Conservation (phyloP, 1,140 invertebrate genomes). For the Nomia melanderi region DNA sequence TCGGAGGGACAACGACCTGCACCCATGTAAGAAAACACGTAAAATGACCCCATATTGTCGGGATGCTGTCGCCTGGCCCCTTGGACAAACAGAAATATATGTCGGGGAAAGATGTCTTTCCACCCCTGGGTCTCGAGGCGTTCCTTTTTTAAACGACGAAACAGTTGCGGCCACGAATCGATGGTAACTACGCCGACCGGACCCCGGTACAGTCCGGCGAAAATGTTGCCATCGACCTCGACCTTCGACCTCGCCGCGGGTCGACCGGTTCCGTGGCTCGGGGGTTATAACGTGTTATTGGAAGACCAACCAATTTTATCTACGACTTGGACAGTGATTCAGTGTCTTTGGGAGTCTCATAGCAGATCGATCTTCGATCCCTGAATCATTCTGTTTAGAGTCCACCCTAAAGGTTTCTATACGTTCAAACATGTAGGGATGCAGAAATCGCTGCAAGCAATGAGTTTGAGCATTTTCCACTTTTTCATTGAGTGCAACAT, state of each 20-base stretch:
- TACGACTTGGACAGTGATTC: too few species aligned
- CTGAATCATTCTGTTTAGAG: too few species aligned
- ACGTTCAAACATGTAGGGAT: too few species aligned
- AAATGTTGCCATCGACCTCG: slow-evolving; percentile 40
- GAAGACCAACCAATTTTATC: too few species aligned
- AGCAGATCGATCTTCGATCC: too few species aligned
- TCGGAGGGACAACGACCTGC: slow-evolving; percentile 40
- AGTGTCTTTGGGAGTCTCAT: too few species aligned
- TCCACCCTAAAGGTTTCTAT: too few species aligned
- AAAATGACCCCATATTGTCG: slow-evolving; percentile 74
- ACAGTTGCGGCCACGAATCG: slow-evolving; percentile 81
- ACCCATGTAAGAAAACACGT: slow-evolving; percentile 61
- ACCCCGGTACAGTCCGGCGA: slow-evolving; percentile 75
- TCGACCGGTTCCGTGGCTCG: background rate
- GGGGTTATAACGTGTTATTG: too few species aligned
- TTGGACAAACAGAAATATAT: slow-evolving; percentile 80
- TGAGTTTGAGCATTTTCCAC: too few species aligned
- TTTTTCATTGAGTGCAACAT: too few species aligned
- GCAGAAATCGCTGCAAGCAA: too few species aligned
- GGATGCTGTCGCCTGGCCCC: slow-evolving; percentile 66
- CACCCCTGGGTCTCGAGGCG: slow-evolving; percentile 67
- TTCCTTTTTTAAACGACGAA: slow-evolving; percentile 79
- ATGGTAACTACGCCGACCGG: slow-evolving; percentile 79
- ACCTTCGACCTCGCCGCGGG: slow-evolving; percentile 14
- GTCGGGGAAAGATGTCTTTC: slow-evolving; percentile 76